Percentiles rank a stretch among this genome's conserved stretches.
Conservation (phyloP, 2,797 vertebrate genomes). For the Chlorospingus semifuscus region DNA sequence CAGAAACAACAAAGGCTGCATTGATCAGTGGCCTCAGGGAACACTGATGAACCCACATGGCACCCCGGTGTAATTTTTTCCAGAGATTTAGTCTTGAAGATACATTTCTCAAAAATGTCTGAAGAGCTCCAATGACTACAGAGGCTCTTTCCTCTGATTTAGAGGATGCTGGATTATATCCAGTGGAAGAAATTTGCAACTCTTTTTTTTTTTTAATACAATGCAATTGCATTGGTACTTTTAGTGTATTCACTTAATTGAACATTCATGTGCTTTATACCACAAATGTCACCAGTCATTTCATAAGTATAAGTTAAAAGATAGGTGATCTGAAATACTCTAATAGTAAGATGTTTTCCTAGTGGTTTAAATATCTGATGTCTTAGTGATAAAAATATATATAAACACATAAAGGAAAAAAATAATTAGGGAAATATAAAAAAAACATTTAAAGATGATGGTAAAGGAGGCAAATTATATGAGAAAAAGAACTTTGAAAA, state of each 20-base stretch:
- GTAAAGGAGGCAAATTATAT: neutral
- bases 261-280: neutral
- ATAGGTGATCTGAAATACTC: neutral
- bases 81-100: neutral
- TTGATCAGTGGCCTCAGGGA: neutral
- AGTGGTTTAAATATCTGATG: neutral
- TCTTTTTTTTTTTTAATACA: neutral
- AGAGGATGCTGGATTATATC: neutral
- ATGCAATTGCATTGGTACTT: neutral
- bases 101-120: neutral
- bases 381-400: neutral
- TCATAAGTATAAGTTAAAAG: neutral
- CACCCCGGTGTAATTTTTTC: neutral
- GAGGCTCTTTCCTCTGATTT: neutral
- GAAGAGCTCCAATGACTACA: neutral
- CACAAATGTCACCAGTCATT: neutral
- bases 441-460: neutral
- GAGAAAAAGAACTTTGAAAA: neutral
- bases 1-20: neutral
- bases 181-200: neutral
- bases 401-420: neutral
- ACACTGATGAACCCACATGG: neutral
- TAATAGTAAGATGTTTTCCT: neutral
- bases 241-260: neutral
- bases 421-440: neutral